phyloP scores from a whole-genome alignment of 2,888 invertebrate species.

The Phalangium opilio region DNA sequence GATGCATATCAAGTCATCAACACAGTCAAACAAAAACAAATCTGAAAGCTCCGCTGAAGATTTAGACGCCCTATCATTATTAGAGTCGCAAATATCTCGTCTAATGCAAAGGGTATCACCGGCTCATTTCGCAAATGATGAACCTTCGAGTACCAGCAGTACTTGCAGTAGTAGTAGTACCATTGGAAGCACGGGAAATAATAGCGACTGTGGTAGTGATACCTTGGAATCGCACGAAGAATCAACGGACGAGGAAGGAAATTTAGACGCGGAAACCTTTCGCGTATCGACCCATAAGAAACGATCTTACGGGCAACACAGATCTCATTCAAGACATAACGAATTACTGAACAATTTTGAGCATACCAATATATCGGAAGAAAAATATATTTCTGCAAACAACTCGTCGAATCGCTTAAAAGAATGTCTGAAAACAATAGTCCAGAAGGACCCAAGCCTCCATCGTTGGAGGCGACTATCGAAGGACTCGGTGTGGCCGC shows the following conservation, averaged over 20 bases:
- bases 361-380: constrained; percentile 38
- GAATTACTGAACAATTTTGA: constrained; percentile 1
- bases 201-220: constrained; percentile 21
- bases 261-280: constrained; percentile 2
- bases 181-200: constrained; percentile 16
- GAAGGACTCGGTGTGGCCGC: constrained; percentile 5
- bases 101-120: constrained; percentile 21
- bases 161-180: constrained; percentile 16
- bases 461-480: background rate
- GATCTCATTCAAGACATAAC: constrained; percentile 1
- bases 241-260: constrained; percentile 13
- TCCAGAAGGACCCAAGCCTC: background rate
- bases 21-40: no score
- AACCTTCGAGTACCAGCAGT: constrained; percentile 16
- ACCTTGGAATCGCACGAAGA: constrained; percentile 20
- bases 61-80: constrained; percentile 3
- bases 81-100: constrained; percentile 19
- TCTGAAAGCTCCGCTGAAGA: no score
- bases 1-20: no score
- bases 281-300: background rate
- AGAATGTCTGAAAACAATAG: constrained; percentile 38
- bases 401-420: constrained; percentile 59
- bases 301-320: background rate
- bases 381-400: constrained; percentile 72
- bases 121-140: constrained; percentile 15